Evolutionary conservation across 2,797 vertebrate species (phyloP).

Genomic region (Chiroxiphia lanceolata): DNA sequence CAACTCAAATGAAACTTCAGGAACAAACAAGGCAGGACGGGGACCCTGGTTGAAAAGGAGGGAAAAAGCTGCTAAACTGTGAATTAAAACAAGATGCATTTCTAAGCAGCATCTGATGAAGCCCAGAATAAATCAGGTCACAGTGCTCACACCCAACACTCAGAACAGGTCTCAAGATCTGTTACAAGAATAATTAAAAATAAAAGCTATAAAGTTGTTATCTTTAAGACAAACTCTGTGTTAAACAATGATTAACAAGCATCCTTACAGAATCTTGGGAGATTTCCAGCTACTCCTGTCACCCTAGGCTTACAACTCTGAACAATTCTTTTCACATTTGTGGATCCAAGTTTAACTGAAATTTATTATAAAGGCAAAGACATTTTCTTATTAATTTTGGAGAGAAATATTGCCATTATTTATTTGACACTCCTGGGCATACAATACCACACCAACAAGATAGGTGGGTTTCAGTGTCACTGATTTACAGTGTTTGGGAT

Average conservation of each 20-base stretch:
- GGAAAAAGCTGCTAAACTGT: neutral
- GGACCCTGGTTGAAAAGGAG: conserved; percentile 82
- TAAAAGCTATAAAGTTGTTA: neutral
- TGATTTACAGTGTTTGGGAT: neutral
- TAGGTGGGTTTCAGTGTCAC: neutral
- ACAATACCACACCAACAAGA: neutral
- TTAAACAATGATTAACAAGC: neutral
- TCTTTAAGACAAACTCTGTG: neutral
- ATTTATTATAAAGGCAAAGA: neutral
- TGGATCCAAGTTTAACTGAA: neutral
- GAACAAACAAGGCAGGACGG: conserved; percentile 95
- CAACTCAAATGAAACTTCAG: conserved; percentile 96
- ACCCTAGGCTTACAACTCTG: neutral
- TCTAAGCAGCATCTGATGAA: neutral
- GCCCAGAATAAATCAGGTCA: neutral
- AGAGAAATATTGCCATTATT: neutral
- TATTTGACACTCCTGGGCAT: neutral
- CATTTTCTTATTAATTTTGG: neutral
- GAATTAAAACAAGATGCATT: neutral
- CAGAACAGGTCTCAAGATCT: neutral
- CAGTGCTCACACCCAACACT: neutral
- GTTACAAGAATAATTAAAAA: neutral
- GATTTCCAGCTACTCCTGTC: neutral
- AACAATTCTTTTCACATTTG: neutral
- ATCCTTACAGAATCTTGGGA: neutral